Evolutionary conservation across 1,140 invertebrate species (phyloP), one percentile per base, ranked within the genome.

Genomic region (Trissolcus basalis): DNA sequence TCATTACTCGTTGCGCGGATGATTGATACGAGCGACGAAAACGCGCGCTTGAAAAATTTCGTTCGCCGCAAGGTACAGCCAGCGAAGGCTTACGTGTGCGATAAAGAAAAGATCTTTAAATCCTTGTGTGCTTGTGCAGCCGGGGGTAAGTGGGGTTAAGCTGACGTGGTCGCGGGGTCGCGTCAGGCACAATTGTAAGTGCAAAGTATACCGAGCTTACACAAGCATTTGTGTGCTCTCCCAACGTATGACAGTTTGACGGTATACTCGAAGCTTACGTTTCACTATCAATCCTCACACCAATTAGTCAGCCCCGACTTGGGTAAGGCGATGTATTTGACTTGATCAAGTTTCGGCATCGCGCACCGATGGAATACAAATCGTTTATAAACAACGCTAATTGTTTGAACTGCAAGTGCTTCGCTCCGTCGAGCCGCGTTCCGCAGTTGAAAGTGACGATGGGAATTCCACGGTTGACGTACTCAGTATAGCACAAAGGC

Each of bases 81-180:
- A n/a, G 9, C 39, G 67, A 61, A 77, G 51, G 74, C 69, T 71
- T 69, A 63, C 45, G 55, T 61, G 56, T 49, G 64, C 68, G 63
- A 69, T 72, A 72, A 69, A 72, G 68, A 82, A 27, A 79, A 81
- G 65, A 75, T 69, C 82, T 80, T 82, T 80, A 85, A 85, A 83
- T 85, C 83, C 83, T 82, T 76, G 65, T 54, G 49, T 71, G 69
- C 73, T 82, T 78, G 71, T 76, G 79, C 73, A 78, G 79, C 59
- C 77, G 67, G 65, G 80, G 78, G 77, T 78, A 85, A 85, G 83
- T 82, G 83, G 80, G 81, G 79, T 85, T 85, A 86, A 85, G 83
- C 81, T 79, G 82, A 81, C 77, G 79, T 80, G 80, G 81, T 81
- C 73, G 83, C 78, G 78, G 80, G 82, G 81, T 83, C 82, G 81